These are phyloP conservation scores for Picathartes gymnocephalus DNA, from an alignment of 2,113 vertebrate species.

Conservation along the genomic window DNA sequence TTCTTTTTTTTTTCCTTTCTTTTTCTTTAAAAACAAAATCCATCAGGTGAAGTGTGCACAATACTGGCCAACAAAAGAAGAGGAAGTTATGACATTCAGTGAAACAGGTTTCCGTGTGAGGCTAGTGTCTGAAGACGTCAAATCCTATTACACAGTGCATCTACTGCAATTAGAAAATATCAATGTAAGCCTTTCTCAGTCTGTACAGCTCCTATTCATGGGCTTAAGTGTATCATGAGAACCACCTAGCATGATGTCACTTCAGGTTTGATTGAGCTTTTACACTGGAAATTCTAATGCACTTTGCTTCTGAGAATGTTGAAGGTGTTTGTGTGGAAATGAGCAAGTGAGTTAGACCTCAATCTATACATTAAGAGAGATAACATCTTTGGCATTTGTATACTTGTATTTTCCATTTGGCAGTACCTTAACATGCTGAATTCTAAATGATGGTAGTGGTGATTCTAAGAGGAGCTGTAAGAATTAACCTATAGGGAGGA, in stretches of 20 bases:
- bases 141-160: slow-evolving; percentile 90
- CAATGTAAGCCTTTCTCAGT: slow-evolving; percentile 77
- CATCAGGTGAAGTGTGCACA: slow-evolving; percentile 95
- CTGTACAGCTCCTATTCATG: background rate
- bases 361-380: background rate
- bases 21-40: background rate
- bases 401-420: background rate
- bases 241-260: background rate
- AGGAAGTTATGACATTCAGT: slow-evolving; percentile 84
- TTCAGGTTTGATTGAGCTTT: background rate
- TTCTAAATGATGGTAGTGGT: background rate
- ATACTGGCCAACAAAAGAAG: slow-evolving; percentile 91
- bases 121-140: slow-evolving; percentile 88
- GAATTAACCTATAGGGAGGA: background rate
- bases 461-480: background rate
- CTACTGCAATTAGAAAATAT: slow-evolving; percentile 88
- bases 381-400: background rate
- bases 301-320: background rate
- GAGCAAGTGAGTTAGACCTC: background rate
- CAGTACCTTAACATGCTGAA: background rate
- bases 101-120: slow-evolving; percentile 91
- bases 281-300: background rate
- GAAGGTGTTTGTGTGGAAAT: background rate
- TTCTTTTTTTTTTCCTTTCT: background rate
- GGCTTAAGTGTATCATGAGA: background rate